Evolutionary conservation across 1,140 invertebrate genomes (phyloP).

Genomic region (Zophobas atratus): DNA sequence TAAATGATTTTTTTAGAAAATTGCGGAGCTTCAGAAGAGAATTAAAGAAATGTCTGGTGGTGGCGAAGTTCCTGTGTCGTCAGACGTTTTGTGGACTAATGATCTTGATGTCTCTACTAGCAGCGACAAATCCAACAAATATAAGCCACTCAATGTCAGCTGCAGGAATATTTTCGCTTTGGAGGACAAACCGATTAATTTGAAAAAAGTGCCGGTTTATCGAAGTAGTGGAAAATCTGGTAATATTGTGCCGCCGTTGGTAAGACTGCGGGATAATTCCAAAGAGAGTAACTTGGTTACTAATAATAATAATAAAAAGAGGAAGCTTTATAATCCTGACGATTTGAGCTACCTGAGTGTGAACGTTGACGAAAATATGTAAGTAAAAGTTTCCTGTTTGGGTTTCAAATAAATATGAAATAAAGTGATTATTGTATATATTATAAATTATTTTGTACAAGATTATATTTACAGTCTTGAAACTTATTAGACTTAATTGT

Average conservation of each 20-base stretch:
- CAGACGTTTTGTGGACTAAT: neutral
- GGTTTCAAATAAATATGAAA: neutral
- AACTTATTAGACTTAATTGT: neutral
- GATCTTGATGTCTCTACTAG: neutral
- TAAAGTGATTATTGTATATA: neutral
- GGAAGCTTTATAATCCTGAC: constrained; percentile 46
- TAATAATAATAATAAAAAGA: neutral
- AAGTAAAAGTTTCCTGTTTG: neutral
- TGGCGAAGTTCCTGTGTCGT: neutral
- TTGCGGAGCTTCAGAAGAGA: neutral
- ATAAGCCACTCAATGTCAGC: neutral
- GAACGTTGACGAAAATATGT: neutral
- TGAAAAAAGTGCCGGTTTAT: constrained; percentile 10
- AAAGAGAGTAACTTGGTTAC: no score
- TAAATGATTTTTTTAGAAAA: constrained; percentile 1
- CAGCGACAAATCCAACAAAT: constrained; percentile 1
- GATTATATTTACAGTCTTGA: constrained; percentile 17
- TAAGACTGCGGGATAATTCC: no score
- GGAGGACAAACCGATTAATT: neutral
- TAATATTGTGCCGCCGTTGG: no score
- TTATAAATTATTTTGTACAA: constrained; percentile 17
- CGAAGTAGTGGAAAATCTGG: neutral
- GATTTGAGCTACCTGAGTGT: constrained; percentile 37
- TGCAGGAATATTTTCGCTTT: neutral
- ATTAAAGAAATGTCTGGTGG: neutral